Evolutionary conservation across 1,140 invertebrate species (phyloP).

Genomic region (Rhagoletis zephyria): DNA sequence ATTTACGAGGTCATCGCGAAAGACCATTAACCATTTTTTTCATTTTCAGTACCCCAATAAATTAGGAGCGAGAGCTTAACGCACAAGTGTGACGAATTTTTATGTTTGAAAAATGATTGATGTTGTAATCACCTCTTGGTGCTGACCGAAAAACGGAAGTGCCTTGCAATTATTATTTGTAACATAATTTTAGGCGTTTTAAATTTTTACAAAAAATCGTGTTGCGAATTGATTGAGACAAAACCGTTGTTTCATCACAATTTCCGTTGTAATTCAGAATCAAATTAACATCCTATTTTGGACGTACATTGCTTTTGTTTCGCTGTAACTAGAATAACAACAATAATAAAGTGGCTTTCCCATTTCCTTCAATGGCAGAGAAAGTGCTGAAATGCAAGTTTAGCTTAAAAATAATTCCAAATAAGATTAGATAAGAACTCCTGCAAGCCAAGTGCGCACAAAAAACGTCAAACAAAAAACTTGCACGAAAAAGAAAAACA

Average conservation of each 20-base stretch:
- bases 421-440: constrained; percentile 69
- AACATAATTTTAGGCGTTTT: constrained; percentile 34
- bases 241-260: constrained; percentile 5
- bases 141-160: not conserved
- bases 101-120: constrained; percentile 71
- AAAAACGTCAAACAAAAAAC: not conserved
- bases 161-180: not conserved
- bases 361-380: not conserved
- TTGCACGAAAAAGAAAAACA: constrained; percentile 59
- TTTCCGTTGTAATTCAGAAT: constrained; percentile 27
- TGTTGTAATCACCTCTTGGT: constrained; percentile 58
- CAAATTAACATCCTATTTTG: constrained; percentile 40
- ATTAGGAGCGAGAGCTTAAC: constrained; percentile 62
- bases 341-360: constrained; percentile 7
- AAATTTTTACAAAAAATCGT: not conserved
- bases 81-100: constrained; percentile 71
- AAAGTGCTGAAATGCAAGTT: constrained; percentile 68
- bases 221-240: not conserved
- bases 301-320: constrained; percentile 31
- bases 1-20: constrained; percentile 70
- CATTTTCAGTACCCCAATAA: constrained; percentile 18
- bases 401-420: constrained; percentile 70
- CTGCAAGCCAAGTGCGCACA: constrained; percentile 53
- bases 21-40: constrained; percentile 65
- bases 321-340: constrained; percentile 48